Conservation (phyloP, 2,888 invertebrate species). For the Parthenolecanium corni region DNA sequence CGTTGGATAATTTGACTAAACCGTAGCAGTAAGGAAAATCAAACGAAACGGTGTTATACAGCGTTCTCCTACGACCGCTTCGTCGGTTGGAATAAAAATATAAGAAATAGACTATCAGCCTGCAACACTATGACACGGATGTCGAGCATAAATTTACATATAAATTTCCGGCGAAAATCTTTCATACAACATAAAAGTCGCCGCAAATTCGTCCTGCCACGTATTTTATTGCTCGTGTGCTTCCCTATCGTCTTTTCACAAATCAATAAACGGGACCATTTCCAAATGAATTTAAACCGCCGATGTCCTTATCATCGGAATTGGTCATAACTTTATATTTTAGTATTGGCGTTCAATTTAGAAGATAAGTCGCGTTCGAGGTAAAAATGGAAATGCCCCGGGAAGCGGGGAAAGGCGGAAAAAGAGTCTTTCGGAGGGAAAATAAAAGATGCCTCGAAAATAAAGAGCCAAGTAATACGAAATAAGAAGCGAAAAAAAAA, state of each 20-base stretch:
- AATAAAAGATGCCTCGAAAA: too few relatives aligned
- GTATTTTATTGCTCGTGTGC: background rate
- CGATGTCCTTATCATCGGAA: constrained; percentile 1
- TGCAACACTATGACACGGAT: background rate
- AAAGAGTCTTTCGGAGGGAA: too few relatives aligned
- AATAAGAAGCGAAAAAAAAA: too few relatives aligned
- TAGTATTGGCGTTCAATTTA: constrained; percentile 16
- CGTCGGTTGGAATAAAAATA: too few relatives aligned
- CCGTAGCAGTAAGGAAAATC: too few relatives aligned
- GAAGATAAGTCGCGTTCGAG: constrained; percentile 7
- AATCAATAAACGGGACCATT: constrained; percentile 10
- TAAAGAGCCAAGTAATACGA: too few relatives aligned
- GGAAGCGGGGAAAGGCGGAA: too few relatives aligned
- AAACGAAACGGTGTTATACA: too few relatives aligned
- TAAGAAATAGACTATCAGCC: too few relatives aligned
- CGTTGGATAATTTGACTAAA: too few relatives aligned
- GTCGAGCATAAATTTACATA: background rate
- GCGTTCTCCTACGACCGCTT: too few relatives aligned
- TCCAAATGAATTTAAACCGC: constrained; percentile 17
- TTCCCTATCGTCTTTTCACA: background rate
- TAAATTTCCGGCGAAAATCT: background rate
- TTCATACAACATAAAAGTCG: background rate
- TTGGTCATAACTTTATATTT: constrained; percentile 18
- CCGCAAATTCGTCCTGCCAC: background rate
- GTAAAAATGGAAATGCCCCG: too few relatives aligned